These are phyloP conservation scores for Hipparchia semele DNA, from an alignment of 2,888 invertebrate genomes.

Conservation along the genomic window DNA sequence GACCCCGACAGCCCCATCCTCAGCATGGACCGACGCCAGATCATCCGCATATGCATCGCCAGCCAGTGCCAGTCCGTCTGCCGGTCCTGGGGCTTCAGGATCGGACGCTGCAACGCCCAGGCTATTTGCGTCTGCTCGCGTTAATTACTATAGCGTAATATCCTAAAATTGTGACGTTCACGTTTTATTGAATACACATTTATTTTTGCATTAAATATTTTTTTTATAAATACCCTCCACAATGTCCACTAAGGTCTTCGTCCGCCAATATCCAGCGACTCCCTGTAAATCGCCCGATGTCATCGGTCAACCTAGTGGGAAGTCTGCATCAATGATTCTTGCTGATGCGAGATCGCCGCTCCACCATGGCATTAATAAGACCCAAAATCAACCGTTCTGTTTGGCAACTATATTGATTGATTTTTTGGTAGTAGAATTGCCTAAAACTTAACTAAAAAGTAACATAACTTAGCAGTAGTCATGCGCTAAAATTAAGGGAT, in stretches of 20 bases:
- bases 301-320: no score
- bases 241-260: not conserved
- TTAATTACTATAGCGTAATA: not conserved
- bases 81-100: slow-evolving; percentile 9
- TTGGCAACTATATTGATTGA: no score
- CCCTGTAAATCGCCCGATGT: no score
- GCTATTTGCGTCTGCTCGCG: slow-evolving; percentile 25
- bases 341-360: no score
- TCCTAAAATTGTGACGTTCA: not conserved
- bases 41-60: slow-evolving; percentile 25
- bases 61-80: slow-evolving; percentile 21
- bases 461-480: no score
- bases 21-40: not conserved
- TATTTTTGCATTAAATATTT: not conserved
- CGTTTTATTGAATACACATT: not conserved
- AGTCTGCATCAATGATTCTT: no score
- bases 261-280: no score
- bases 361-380: no score
- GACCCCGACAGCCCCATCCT: slow-evolving; percentile 10
- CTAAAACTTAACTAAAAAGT: no score
- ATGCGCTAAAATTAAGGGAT: no score
- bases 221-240: not conserved
- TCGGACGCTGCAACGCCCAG: slow-evolving; percentile 20
- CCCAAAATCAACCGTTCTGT: no score
- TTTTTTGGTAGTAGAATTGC: no score